Conservation (phyloP, 1,140 invertebrate genomes). For the Batillaria attramentaria region DNA sequence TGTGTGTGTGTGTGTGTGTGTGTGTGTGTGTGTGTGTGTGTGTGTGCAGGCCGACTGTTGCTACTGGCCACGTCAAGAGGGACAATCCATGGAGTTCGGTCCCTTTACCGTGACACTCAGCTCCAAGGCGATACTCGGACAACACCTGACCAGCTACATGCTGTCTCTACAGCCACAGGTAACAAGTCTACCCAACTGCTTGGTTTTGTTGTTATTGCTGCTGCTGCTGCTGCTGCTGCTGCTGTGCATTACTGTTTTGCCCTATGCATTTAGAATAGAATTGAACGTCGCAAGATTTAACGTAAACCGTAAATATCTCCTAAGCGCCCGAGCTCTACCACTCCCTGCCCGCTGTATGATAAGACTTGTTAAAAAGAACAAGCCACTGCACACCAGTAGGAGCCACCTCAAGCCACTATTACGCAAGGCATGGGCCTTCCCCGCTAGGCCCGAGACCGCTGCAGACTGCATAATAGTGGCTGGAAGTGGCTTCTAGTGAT, state of each 20-base stretch:
- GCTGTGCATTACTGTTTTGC: neutral
- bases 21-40: slow-evolving; percentile 18
- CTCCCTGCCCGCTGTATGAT: too few relatives aligned
- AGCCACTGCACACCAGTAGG: too few relatives aligned
- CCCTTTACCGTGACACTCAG: slow-evolving; percentile 1
- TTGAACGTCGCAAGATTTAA: neutral
- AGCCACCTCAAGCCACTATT: too few relatives aligned
- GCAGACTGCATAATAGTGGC: too few relatives aligned
- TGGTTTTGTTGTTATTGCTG: neutral
- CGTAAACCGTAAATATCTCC: too few relatives aligned
- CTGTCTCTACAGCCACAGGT: neutral
- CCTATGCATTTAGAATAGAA: neutral
- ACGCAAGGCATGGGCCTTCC: too few relatives aligned
- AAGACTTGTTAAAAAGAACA: too few relatives aligned
- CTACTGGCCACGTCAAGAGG: neutral
- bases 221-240: neutral
- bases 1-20: neutral
- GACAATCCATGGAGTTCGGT: neutral
- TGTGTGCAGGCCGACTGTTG: neutral
- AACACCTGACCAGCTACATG: neutral
- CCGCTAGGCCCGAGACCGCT: too few relatives aligned
- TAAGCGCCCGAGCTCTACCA: too few relatives aligned
- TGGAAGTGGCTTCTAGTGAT: too few relatives aligned
- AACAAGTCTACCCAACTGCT: too few relatives aligned
- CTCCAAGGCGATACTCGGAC: neutral